These are phyloP conservation scores for Botrylloides violaceus DNA, from an alignment of 23 tunicate genomes.

Conservation along the genomic window DNA sequence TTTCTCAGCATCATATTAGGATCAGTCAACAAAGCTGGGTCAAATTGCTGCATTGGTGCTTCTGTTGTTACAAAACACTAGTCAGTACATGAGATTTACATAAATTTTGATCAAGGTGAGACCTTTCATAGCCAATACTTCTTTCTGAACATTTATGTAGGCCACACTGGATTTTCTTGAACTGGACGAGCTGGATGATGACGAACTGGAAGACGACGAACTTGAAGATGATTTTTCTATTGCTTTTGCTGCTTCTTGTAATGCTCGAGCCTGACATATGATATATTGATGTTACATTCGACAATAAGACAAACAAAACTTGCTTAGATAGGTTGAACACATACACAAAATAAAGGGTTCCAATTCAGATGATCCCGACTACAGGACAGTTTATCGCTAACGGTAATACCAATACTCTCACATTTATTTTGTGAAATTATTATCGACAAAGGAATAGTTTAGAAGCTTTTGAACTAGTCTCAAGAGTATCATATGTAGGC, in stretches of 20 bases:
- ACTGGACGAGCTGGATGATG: slow-evolving; percentile 27
- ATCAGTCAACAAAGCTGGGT: slow-evolving; percentile 12
- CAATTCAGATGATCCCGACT: too few species aligned
- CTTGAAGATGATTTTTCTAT: neutral
- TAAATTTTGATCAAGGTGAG: neutral
- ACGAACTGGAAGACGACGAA: neutral
- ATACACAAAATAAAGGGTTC: too few species aligned
- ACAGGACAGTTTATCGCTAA: too few species aligned
- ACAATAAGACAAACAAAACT: too few species aligned
- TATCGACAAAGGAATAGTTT: too few species aligned
- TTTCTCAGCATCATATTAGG: neutral
- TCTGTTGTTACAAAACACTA: neutral
- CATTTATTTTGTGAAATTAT: too few species aligned
- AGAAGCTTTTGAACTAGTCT: too few species aligned
- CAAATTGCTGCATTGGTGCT: slow-evolving; percentile 11
- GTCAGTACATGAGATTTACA: too few species aligned
- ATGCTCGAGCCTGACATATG: slow-evolving; percentile 17
- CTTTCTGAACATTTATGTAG: neutral
- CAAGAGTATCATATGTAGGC: too few species aligned
- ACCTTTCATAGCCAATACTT: slow-evolving; percentile 10
- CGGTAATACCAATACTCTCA: too few species aligned
- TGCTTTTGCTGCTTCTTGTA: slow-evolving; percentile 9
- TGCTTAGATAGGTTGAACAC: too few species aligned
- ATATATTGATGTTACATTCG: too few species aligned
- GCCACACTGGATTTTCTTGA: slow-evolving; percentile 4